Conservation (phyloP, 2,888 invertebrate genomes). For the Esperia sulphurella region DNA sequence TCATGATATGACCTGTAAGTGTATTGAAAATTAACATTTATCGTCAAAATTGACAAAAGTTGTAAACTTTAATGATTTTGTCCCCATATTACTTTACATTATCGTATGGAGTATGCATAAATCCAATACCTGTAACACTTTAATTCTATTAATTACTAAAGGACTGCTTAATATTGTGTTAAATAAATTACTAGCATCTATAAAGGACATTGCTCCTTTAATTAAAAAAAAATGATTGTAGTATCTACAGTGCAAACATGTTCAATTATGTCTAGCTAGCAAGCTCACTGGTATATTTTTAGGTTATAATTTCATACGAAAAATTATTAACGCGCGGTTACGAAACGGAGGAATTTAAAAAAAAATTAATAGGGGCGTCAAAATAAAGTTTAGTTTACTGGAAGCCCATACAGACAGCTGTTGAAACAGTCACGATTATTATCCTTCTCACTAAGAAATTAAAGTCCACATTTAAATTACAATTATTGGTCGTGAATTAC, state of each 20-base stretch:
- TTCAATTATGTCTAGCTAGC: conserved; percentile 28
- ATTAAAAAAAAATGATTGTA: background rate
- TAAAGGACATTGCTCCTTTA: conserved; percentile 32
- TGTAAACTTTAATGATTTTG: no score
- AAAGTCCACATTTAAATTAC: conserved; percentile 68
- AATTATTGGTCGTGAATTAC: conserved; percentile 76
- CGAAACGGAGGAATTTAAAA: conserved; percentile 15
- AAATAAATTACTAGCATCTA: conserved; percentile 63
- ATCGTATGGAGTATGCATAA: no score
- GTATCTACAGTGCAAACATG: conserved; percentile 59
- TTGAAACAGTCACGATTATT: conserved; percentile 72
- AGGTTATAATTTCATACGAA: conserved; percentile 2
- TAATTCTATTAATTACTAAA: no score
- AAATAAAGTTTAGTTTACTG: conserved; percentile 67
- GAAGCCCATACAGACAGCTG: conserved; percentile 77
- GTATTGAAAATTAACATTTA: no score
- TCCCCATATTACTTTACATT: no score
- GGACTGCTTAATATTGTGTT: conserved; percentile 25
- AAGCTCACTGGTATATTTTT: conserved; percentile 50
- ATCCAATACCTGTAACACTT: no score
- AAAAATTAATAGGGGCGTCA: conserved; percentile 38
- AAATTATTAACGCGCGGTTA: conserved; percentile 10
- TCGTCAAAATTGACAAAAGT: no score
- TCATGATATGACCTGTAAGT: no score
- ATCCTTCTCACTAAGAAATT: conserved; percentile 72